A percentile compares a stretch with the other conserved stretches of the same genome.
Evolutionary conservation across 2,113 vertebrate genomes (phyloP).

Genomic region (Microtus pennsylvanicus): DNA sequence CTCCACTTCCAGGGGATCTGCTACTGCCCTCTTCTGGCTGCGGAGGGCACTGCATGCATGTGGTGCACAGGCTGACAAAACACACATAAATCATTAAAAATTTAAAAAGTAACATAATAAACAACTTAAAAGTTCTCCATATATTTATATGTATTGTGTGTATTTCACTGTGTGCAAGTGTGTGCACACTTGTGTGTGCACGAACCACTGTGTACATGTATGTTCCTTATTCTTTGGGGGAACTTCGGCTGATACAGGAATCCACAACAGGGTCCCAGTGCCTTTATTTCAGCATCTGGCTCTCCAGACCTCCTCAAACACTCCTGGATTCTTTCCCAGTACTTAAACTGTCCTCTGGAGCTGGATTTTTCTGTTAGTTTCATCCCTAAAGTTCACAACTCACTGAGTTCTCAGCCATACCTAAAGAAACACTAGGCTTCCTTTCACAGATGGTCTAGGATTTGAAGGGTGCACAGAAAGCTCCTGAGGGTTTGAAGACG

Average conservation of each 20-base stretch:
- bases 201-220: too few species aligned
- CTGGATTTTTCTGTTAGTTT: neutral
- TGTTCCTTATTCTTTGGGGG: neutral
- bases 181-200: neutral
- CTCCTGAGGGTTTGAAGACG: neutral
- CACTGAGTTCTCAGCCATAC: neutral
- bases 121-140: neutral
- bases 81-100: neutral
- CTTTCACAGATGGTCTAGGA: neutral
- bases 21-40: neutral
- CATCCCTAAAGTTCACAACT: neutral
- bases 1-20: neutral
- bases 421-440: neutral
- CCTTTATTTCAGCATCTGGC: neutral
- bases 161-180: neutral
- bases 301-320: neutral
- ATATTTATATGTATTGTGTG: neutral
- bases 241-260: neutral
- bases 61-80: neutral
- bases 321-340: neutral
- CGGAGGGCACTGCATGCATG: neutral
- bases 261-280: neutral
- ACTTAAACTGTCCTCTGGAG: neutral
- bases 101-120: neutral
- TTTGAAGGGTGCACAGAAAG: neutral